These are phyloP conservation scores for Drepana falcataria DNA, from an alignment of 2,888 invertebrate species.

Conservation along the genomic window DNA sequence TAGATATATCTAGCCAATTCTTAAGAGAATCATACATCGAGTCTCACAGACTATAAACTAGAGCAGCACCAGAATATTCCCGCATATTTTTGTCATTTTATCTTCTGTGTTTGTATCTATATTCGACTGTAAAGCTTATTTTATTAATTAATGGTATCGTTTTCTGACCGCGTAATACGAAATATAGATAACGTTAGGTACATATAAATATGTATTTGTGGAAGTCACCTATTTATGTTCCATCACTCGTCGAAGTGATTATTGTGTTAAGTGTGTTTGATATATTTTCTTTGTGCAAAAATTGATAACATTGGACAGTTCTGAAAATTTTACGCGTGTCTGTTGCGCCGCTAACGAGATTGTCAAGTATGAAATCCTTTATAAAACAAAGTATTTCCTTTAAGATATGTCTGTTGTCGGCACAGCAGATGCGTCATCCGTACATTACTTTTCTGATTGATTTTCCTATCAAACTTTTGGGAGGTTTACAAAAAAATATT, in stretches of 20 bases:
- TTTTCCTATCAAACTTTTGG: conserved; percentile 78
- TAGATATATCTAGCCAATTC: conserved; percentile 47
- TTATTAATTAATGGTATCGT: conserved; percentile 71
- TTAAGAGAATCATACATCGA: conserved; percentile 25
- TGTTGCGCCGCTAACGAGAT: conserved; percentile 25
- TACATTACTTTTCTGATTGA: conserved; percentile 52
- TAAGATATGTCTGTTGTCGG: conserved; percentile 9
- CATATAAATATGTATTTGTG: conserved; percentile 60
- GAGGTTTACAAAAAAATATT: conserved; percentile 71
- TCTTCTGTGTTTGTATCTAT: conserved; percentile 71
- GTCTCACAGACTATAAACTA: conserved; percentile 68
- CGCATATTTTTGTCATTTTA: conserved; percentile 57
- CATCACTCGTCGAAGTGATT: conserved; percentile 12
- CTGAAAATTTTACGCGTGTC: conserved; percentile 51
- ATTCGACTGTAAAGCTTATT: conserved; percentile 71
- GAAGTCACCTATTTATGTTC: conserved; percentile 57
- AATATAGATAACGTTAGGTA: conserved; percentile 70
- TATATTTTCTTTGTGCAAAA: conserved; percentile 50
- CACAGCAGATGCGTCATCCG: conserved; percentile 36
- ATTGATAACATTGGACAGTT: conserved; percentile 65
- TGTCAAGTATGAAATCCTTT: neutral
- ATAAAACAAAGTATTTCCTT: conserved; percentile 1
- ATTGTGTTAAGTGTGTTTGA: conserved; percentile 48
- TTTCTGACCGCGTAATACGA: conserved; percentile 72
- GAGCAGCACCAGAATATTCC: conserved; percentile 39